phyloP scores from a whole-genome alignment of 1,140 invertebrate species.

The Temnothorax longispinosus region DNA sequence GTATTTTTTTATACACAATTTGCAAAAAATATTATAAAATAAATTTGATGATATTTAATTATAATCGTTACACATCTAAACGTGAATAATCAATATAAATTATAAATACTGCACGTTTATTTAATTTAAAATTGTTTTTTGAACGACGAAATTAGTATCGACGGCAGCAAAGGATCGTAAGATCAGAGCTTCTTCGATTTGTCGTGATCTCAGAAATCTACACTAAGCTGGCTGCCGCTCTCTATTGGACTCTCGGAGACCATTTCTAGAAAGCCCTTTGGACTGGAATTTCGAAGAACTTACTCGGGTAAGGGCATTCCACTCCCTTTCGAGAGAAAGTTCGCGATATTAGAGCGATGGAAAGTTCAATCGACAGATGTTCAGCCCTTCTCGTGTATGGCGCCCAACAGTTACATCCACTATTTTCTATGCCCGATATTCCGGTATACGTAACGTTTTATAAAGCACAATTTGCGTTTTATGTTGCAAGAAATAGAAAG shows the following conservation, averaged over 20 bases:
- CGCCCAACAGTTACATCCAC: neutral
- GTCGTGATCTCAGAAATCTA: conserved; percentile 26
- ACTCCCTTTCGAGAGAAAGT: conserved; percentile 1
- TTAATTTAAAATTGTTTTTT: neutral
- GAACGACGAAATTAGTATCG: neutral
- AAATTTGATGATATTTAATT: neutral
- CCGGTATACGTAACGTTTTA: neutral
- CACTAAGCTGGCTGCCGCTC: neutral
- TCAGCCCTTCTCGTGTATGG: neutral
- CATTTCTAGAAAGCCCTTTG: conserved; percentile 39
- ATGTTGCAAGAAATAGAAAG: neutral
- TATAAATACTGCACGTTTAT: neutral
- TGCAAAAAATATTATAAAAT: neutral
- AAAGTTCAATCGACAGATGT: conserved; percentile 27
- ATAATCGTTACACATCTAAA: neutral
- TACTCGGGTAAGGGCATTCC: neutral
- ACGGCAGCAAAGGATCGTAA: neutral
- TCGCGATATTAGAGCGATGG: conserved; percentile 30
- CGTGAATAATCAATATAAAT: neutral
- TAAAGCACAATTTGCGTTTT: neutral
- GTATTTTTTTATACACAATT: neutral
- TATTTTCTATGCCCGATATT: neutral
- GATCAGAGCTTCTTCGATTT: neutral
- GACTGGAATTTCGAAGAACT: conserved; percentile 5
- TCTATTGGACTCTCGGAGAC: conserved; percentile 6